Evolutionary conservation across 2,888 invertebrate genomes (phyloP), one percentile per base, ranked within the genome.

Genomic region (Philopedon plagiatum): DNA sequence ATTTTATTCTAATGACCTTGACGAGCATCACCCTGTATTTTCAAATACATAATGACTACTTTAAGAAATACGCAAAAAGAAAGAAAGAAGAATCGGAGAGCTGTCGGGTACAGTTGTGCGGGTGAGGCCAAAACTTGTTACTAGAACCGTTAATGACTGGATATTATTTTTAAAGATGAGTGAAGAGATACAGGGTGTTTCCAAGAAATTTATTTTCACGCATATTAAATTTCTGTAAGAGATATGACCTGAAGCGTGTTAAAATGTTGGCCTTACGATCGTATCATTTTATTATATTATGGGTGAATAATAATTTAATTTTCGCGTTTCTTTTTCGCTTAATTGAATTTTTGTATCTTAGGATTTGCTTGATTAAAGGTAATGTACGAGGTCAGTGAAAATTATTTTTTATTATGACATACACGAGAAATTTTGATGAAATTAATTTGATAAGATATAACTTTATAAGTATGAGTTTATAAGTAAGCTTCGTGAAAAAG

Each of bases 91-190:
- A 51, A 51, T 51, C 23, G 9, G 8, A 11, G 23, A 23, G 9
- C 51, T 51, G 51, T 51, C 51, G 13, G n/a, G 29, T 51, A 51
- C 51, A 51, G 51, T 51, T 51, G 51, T 13, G 51, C n/a, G 51
- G 51, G 51, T 51, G 51, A 23, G 51, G 51, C 51, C 11, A 51
- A 49, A 15, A 51, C 51, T 51, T 23, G 51, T 51, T 51, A 21
- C 23, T 51, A 51, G 15, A 21, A 23, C 51, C 23, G 23, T 51
- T 51, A 29, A 26, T 23, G 51, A 15, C 51, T 13, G 29, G 23
- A 3, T 11, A 9, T n/a, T 15, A 29, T 51, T 23, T 19, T 21
- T 51, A n/a, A 51, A 51, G 51, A 51, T 51, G n/a, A 15, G 13
- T 39, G 2, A 4, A n/a, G 7, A 39, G 39, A 39, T 39, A 39